phyloP scores from a whole-genome alignment of 2,113 vertebrate genomes.

The Tichodroma muraria region DNA sequence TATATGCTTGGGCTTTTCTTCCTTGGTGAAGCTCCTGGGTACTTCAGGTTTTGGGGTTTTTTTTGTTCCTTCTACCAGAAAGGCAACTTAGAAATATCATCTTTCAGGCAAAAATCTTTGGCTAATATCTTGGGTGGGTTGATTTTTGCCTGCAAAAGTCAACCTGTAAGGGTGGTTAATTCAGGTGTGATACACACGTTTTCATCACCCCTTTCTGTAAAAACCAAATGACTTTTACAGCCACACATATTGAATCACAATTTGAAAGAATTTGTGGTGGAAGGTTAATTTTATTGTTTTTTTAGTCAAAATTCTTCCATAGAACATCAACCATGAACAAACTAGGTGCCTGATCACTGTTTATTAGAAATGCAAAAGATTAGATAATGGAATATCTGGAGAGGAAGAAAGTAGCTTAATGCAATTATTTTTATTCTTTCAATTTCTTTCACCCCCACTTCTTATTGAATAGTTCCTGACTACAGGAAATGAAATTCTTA shows the following conservation, averaged over 20 bases:
- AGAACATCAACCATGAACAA: neutral
- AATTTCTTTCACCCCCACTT: conserved; percentile 1
- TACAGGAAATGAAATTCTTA: conserved; percentile 55
- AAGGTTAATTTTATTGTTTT: neutral
- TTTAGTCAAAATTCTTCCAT: neutral
- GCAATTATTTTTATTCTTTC: conserved; percentile 43
- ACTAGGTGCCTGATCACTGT: neutral
- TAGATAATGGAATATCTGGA: neutral
- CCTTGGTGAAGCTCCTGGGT: neutral
- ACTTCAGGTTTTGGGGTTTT: neutral
- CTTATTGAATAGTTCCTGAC: neutral
- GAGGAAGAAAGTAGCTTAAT: conserved; percentile 11
- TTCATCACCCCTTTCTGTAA: neutral
- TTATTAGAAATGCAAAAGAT: conserved; percentile 15
- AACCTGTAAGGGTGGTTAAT: neutral
- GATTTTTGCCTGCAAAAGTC: neutral
- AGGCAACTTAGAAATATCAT: neutral
- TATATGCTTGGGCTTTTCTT: neutral
- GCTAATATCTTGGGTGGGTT: neutral
- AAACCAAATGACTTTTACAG: neutral
- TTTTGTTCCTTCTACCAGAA: neutral
- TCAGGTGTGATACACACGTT: neutral
- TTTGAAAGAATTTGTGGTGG: neutral
- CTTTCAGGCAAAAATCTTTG: neutral
- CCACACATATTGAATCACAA: neutral